Evolutionary conservation across 2,797 vertebrate species (phyloP), one percentile per base, ranked within the genome.

Genomic region (Lates japonicus): DNA sequence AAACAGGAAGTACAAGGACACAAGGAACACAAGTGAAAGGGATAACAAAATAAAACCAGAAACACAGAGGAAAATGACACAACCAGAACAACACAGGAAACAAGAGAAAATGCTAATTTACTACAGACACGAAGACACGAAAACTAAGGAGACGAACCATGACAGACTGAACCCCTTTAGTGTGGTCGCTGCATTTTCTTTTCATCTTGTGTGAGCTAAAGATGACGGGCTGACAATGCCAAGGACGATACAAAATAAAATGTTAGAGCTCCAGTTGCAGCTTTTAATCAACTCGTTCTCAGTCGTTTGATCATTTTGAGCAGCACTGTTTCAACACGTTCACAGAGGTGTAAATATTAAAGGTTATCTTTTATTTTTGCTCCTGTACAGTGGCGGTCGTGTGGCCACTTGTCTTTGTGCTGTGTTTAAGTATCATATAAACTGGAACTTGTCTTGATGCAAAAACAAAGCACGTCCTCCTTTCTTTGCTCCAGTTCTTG

Each of bases 401-500:
- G 52, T 67, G 31, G 39, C 51, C 0, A 48, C 4, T 62, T 68
- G 9, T 39, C 13, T 59, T n/a, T 55, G 20, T 65, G 29, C 14
- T 68, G 8, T 58, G 0, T 73, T 67, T 22, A 66, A 33, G 8
- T 41, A 17, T 20, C 42, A 49, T 29, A 49, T 44, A 29, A 67
- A 42, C 42, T 11, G 13, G 3, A 61, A 25, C 22, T 41, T 1
- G 22, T 22, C 1, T 7, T 48, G 60, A 37, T 5, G 29, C 9
- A 5, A 81, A 29, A 37, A 13, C 44, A 49, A 31, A 59, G 13
- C 0, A 31, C 14, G 8, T 48, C 4, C 41, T 16, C 37, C 29
- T 61, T 42, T 81, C 7, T 72, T 57, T 72, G 9, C 5, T 2
- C 9, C 61, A 2, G 13, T 41, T 80, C 35, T 16, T n/a, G 14